Evolutionary conservation across 1,140 invertebrate species (phyloP).

Genomic region (Ladona fulva): DNA sequence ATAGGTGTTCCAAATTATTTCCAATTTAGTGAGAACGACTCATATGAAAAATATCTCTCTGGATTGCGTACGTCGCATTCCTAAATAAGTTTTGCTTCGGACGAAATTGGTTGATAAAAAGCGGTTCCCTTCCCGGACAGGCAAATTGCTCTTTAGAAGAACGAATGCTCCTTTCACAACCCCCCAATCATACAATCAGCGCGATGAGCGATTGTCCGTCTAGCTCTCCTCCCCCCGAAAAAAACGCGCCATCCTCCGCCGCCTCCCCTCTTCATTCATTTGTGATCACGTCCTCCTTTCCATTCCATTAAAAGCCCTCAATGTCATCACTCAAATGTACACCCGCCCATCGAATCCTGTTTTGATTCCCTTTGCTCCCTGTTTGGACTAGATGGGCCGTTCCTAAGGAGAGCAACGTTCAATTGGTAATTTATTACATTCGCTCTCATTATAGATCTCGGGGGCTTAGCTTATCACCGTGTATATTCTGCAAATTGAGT

Average conservation of each 20-base stretch:
- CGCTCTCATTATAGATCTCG: too few relatives aligned
- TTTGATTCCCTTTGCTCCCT: neutral
- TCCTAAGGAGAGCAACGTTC: too few relatives aligned
- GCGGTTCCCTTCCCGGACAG: neutral
- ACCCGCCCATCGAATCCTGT: neutral
- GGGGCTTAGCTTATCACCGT: too few relatives aligned
- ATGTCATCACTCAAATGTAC: neutral
- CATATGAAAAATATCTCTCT: too few relatives aligned
- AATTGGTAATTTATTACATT: too few relatives aligned
- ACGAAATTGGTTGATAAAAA: neutral
- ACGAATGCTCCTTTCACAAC: neutral
- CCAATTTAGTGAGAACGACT: too few relatives aligned
- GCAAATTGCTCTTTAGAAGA: slow-evolving; percentile 1
- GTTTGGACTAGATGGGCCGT: neutral
- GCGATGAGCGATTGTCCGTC: neutral
- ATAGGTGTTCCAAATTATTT: too few relatives aligned
- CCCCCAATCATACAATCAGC: neutral
- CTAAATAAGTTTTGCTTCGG: neutral
- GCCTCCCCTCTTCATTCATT: neutral
- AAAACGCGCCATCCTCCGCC: neutral
- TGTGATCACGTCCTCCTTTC: neutral
- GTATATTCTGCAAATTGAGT: too few relatives aligned
- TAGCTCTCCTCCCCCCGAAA: neutral
- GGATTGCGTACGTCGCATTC: neutral
- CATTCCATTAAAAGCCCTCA: neutral